phyloP scores from a whole-genome alignment of 2,888 invertebrate genomes.

The Priocnemis perturbator region DNA sequence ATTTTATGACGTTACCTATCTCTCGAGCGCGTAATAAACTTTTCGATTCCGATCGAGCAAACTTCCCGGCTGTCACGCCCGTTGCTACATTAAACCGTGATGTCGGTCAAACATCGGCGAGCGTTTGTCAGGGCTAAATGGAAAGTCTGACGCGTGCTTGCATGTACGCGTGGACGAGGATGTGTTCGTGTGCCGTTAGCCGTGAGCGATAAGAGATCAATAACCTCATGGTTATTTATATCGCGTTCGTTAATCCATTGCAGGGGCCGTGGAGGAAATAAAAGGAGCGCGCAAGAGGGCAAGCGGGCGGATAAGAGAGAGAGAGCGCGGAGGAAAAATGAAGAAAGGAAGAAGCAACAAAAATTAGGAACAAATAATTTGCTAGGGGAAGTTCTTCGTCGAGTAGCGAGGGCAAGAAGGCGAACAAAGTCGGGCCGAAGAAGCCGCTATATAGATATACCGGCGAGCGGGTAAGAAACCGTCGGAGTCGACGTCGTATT shows the following conservation, averaged over 20 bases:
- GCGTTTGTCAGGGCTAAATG: constrained; percentile 44
- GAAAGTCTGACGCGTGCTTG: constrained; percentile 18
- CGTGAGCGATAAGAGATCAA: constrained; percentile 37
- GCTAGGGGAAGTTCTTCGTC: too few relatives aligned
- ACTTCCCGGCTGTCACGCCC: too few relatives aligned
- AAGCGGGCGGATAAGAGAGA: neutral
- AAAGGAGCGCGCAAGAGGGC: neutral
- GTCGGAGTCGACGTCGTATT: constrained; percentile 1
- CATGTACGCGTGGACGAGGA: constrained; percentile 8
- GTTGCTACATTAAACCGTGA: constrained; percentile 37
- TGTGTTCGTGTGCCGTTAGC: neutral
- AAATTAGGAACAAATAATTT: constrained; percentile 9
- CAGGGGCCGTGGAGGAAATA: neutral
- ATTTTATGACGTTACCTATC: too few relatives aligned
- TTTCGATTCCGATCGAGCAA: too few relatives aligned
- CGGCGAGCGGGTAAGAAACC: neutral
- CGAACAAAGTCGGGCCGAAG: neutral
- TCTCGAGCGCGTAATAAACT: too few relatives aligned
- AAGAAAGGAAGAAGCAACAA: constrained; percentile 5
- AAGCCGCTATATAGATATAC: neutral
- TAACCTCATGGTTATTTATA: constrained; percentile 41
- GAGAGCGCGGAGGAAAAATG: neutral
- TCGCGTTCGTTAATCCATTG: constrained; percentile 30
- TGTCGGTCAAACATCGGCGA: constrained; percentile 40
- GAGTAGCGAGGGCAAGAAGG: neutral